Base-by-base conservation (phyloP, 23 tunicate species). In the Oikopleura vanhoeffeni region DNA sequence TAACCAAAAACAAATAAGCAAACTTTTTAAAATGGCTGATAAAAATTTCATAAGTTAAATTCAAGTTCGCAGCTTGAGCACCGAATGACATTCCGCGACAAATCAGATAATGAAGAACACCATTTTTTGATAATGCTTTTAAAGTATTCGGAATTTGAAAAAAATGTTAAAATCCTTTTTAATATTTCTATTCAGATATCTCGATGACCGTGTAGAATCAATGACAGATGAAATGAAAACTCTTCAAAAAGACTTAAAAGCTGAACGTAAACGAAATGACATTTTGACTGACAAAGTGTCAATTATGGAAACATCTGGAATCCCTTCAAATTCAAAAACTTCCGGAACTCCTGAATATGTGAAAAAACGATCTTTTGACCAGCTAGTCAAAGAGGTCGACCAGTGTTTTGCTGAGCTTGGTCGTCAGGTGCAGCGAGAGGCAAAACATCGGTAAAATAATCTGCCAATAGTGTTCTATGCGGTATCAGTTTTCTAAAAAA, bases 341-440 rank as follows among this genome's bases (percentile, higher is more conserved):
- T 8, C 64, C 13, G 24, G 64, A 13, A 49, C 13, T 24, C 79
- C 79, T 28, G 79, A 71, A 4, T 30, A 13, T 30, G 79, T 71
- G 38, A 71, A 71, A 71, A 71, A 71, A 38, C 79, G 79, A 13
- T 24, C 38, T 71, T 71, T 71, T 71, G 79, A 71, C 38, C 79
- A 71, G 38, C 35, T 71, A 38, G 79, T 71, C 79, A 71, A 71
- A 30, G 79, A 71, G 32, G 79, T 71, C 38, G 79, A 71, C 35
- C 79, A 71, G 38, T 71, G 79, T 30, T 71, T 71, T 30, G 27
- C 79, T 2, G 79, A 71, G 32, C 79, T 71, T 71, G 79, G 79
- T 2, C 79, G 79, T 2, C 79, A 71, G 32, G 79, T 71, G 3
- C 27, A 71, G 32, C 34, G 79, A 32, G 79, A 71, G 32, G 79